phyloP scores from a whole-genome alignment of 2,113 vertebrate genomes.

The Sardina pilchardus region DNA sequence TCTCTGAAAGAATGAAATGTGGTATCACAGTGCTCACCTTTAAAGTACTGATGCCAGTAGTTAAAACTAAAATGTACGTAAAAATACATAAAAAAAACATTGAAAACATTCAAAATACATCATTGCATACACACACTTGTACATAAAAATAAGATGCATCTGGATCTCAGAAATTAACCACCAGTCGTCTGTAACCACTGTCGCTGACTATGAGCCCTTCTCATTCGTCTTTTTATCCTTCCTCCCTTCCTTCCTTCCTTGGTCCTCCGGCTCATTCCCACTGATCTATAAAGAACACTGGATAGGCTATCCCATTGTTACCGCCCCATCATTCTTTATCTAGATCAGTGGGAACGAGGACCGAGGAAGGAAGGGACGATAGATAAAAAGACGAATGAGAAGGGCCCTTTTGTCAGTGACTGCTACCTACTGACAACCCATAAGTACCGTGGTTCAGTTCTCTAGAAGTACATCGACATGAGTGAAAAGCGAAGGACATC shows the following conservation, averaged over 20 bases:
- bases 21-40: background rate
- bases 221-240: too few species aligned
- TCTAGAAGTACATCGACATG: background rate
- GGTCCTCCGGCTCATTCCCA: too few species aligned
- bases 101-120: background rate
- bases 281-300: too few species aligned
- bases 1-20: background rate
- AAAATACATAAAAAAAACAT: background rate
- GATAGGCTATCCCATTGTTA: too few species aligned
- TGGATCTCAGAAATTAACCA: background rate
- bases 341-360: too few species aligned
- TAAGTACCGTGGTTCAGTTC: background rate
- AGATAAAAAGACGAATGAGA: too few species aligned
- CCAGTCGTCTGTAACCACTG: background rate
- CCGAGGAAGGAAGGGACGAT: too few species aligned
- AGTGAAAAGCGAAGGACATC: conserved; percentile 41
- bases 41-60: background rate
- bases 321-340: too few species aligned
- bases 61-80: background rate
- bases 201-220: too few species aligned
- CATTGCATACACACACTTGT: background rate
- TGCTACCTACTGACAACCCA: background rate
- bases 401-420: too few species aligned
- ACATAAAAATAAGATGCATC: background rate
- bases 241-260: too few species aligned